Conservation (phyloP, 2,797 vertebrate genomes). For the Rhinoraja longicauda region DNA sequence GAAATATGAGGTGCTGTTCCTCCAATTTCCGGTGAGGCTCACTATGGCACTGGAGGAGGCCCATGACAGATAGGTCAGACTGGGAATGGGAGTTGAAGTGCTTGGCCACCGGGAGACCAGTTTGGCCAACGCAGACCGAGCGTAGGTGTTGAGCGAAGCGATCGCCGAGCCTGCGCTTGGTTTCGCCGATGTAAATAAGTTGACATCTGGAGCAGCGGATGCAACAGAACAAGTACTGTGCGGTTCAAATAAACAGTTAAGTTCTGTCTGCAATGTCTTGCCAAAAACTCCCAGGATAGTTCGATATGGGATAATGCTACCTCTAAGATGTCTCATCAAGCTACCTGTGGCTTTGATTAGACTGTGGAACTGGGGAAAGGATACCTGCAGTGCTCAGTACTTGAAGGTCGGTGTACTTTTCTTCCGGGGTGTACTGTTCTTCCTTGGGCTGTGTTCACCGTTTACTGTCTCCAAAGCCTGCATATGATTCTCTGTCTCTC, state of each 20-base stretch:
- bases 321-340: neutral
- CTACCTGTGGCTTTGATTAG: neutral
- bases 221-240: no score
- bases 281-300: neutral
- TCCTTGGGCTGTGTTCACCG: conserved; percentile 32
- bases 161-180: no score
- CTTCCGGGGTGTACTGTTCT: neutral
- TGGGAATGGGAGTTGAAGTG: no score
- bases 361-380: neutral
- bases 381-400: neutral
- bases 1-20: no score
- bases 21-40: no score
- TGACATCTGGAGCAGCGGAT: no score
- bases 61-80: no score
- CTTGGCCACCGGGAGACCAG: no score
- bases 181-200: no score
- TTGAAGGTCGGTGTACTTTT: neutral
- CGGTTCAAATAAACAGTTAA: neutral
- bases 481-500: neutral
- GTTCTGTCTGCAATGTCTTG: neutral
- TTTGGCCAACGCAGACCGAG: no score
- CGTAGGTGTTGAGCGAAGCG: no score
- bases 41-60: no score
- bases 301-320: neutral
- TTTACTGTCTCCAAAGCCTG: neutral